phyloP scores from a whole-genome alignment of 2,113 vertebrate genomes.

The human (Homo sapiens) region DNA sequence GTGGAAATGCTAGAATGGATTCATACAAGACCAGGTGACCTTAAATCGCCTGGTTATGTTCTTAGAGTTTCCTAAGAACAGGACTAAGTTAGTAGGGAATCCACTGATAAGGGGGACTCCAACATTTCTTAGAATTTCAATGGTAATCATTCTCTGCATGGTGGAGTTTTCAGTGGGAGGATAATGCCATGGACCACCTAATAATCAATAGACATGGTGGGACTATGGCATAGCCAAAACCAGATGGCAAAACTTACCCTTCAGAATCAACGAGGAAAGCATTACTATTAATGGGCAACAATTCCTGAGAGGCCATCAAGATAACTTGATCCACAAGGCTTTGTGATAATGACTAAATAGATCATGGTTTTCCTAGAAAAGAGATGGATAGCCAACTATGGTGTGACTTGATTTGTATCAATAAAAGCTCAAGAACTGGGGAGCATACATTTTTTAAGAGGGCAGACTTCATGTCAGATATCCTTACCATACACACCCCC shows the following conservation, averaged over 20 bases:
- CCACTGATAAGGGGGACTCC: accelerated
- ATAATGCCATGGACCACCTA: not conserved
- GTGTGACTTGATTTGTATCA: not conserved
- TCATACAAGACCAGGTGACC: not conserved
- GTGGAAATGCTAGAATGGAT: not conserved
- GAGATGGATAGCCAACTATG: not conserved
- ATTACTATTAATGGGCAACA: not conserved
- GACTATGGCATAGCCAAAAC: not conserved
- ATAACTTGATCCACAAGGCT: not conserved
- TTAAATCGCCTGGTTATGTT: not conserved
- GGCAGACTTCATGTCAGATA: not conserved
- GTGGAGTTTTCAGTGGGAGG: accelerated
- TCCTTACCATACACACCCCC: accelerated
- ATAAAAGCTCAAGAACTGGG: not conserved
- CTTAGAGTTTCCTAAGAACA: not conserved
- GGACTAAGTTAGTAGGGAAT: not conserved
- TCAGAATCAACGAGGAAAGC: not conserved
- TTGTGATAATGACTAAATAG: not conserved
- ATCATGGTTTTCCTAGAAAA: not conserved
- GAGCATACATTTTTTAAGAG: not conserved
- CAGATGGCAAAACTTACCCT: not conserved
- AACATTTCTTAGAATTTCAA: not conserved
- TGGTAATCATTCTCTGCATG: not conserved
- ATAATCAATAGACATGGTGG: not conserved
- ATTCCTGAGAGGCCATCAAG: not conserved